These are phyloP conservation scores for Sterrhoptilus dennistouni DNA, from an alignment of 2,113 vertebrate genomes.

Conservation along the genomic window DNA sequence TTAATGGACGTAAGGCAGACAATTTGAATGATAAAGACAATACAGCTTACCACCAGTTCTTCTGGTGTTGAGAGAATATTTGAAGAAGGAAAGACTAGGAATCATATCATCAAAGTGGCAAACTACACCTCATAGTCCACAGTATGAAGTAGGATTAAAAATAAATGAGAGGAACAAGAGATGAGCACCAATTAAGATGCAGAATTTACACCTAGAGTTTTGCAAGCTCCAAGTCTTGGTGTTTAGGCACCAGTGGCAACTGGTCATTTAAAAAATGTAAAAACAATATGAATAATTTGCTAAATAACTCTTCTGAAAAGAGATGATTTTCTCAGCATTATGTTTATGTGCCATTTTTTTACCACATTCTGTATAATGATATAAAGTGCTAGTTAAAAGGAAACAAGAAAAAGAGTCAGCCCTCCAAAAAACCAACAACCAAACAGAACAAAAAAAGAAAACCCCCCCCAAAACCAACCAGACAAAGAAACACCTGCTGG, in stretches of 20 bases:
- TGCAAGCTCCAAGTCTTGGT: not conserved
- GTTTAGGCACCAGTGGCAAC: not conserved
- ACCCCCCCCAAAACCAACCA: not conserved
- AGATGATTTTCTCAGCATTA: not conserved
- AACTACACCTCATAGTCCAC: not conserved
- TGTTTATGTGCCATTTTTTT: not conserved
- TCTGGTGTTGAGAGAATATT: not conserved
- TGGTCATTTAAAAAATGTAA: not conserved
- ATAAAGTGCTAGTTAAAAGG: not conserved
- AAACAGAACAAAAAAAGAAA: not conserved
- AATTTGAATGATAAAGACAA: not conserved
- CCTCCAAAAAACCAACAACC: not conserved
- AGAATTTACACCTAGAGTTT: not conserved
- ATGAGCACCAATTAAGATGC: not conserved
- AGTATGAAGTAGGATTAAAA: not conserved
- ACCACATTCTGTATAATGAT: not conserved
- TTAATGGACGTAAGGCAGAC: not conserved
- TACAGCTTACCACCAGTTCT: not conserved
- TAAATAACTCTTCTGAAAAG: not conserved
- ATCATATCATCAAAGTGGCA: not conserved
- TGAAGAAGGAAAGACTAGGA: not conserved
- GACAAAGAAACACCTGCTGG: not conserved
- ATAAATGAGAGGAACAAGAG: not conserved
- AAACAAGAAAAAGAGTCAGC: not conserved
- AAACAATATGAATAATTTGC: not conserved